A percentile compares a stretch with the other conserved stretches of the same genome.
These are phyloP conservation scores for Acanthosoma haemorrhoidale DNA, from an alignment of 2,888 invertebrate genomes.

Conservation along the genomic window DNA sequence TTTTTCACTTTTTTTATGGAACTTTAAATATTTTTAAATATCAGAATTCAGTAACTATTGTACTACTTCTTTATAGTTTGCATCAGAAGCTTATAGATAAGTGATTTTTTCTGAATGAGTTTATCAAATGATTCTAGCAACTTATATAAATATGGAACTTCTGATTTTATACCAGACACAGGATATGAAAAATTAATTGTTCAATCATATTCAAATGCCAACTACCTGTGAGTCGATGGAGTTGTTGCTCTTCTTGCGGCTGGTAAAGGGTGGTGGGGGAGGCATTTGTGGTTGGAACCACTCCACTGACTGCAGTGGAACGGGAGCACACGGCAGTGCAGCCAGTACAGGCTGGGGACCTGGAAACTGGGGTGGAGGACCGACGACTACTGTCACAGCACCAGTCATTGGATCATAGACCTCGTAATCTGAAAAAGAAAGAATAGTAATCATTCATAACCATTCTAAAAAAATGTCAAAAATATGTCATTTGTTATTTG, in stretches of 20 bases:
- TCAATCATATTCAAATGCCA: too few species aligned
- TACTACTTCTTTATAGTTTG: too few species aligned
- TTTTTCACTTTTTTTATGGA: too few species aligned
- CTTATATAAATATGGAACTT: too few species aligned
- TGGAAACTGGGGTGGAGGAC: constrained; percentile 45
- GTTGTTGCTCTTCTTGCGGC: constrained; percentile 43
- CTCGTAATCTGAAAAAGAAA: constrained; percentile 43
- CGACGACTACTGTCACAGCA: constrained; percentile 46
- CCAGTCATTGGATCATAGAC: constrained; percentile 45
- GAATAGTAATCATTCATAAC: neutral
- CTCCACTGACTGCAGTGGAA: constrained; percentile 50
- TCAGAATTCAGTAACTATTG: too few species aligned
- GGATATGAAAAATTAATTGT: too few species aligned
- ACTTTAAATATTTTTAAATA: too few species aligned
- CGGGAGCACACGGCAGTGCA: constrained; percentile 48
- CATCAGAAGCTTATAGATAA: too few species aligned
- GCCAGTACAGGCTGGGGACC: constrained; percentile 44
- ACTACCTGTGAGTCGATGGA: constrained; percentile 44
- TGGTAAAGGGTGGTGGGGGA: constrained; percentile 34
- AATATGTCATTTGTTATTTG: too few species aligned
- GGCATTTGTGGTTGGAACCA: constrained; percentile 48
- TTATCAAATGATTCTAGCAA: too few species aligned
- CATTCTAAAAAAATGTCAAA: neutral
- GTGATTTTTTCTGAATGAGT: too few species aligned
- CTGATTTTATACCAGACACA: too few species aligned